Evolutionary conservation across 2,797 vertebrate species (phyloP), one percentile per base, ranked within the genome.

Genomic region (Dermochelys coriacea): DNA sequence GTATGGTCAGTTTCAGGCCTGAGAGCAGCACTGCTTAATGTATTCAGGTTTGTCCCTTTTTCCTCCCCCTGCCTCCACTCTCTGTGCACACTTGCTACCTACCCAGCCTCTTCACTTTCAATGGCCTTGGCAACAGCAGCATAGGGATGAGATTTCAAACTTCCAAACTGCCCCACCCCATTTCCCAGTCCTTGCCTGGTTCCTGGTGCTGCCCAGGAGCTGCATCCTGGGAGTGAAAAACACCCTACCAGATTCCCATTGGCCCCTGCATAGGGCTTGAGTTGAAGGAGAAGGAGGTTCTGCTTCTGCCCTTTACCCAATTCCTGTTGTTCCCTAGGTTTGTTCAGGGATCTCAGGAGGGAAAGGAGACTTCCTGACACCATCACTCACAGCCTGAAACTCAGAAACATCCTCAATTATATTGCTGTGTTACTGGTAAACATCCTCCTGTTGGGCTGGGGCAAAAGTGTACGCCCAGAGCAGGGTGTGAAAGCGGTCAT

Each of bases 151-250:
- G 37, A 45, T 92, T 25, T 89, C 25, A 45, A 55, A 25, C 5
- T 85, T 75, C 83, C 78, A 29, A 8, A 86, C 49, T 5, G 84
- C 3, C 49, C 14, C 14, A 12, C 16, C 4, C 45, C 14, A 5
- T 49, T 31, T 25, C 8, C 45, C 27, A 77, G 27, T 31, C 27
- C 27, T 49, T 29, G 18, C 27, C 12, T 4, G 0, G 47, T 79
- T 88, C 25, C 74, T 87, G 51, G 49, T 57, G 31, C 87, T 85
- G 74, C 47, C 78, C 10, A 59, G 64, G 27, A 91, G 81, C 52
- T 41, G 64, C 84, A 90, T 37, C 8, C 59, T 6, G 8, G 19
- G 18, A 64, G 18, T 64, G 27, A 89, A 19, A 55, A 74, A 45
- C 80, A 77, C 21, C 31, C 2, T n/a, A 23, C 18, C 23, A 59